Evolutionary conservation across 1,140 invertebrate genomes (phyloP).

Genomic region (Gonioctena quinquepunctata): DNA sequence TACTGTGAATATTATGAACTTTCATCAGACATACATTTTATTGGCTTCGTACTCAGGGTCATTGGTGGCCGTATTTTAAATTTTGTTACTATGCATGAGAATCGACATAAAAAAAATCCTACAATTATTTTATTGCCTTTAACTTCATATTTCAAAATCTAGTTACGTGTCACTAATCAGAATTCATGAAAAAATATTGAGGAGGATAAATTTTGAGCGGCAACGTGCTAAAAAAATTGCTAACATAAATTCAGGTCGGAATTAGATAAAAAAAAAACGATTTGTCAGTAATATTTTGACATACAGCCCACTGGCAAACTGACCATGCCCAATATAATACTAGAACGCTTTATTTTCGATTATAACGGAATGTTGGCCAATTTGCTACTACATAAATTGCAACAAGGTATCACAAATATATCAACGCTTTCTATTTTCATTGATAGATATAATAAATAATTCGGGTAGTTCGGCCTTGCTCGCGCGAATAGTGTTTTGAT

Average conservation of each 20-base stretch:
- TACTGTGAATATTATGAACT: too few species aligned
- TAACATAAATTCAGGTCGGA: neutral
- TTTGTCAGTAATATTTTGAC: neutral
- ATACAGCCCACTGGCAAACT: neutral
- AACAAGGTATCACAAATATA: neutral
- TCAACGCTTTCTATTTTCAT: neutral
- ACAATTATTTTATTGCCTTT: too few species aligned
- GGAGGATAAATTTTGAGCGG: too few species aligned
- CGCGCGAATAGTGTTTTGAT: neutral
- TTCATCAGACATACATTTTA: too few species aligned
- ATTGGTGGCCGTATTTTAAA: too few species aligned
- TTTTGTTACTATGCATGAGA: too few species aligned
- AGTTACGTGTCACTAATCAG: too few species aligned
- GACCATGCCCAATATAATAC: constrained; percentile 5
- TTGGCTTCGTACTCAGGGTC: too few species aligned
- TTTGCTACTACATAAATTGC: neutral
- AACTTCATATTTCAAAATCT: too few species aligned
- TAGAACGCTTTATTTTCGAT: neutral
- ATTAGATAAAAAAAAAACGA: neutral
- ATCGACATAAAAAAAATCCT: too few species aligned
- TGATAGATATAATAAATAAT: neutral
- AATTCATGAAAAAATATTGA: too few species aligned
- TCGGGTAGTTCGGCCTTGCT: neutral
- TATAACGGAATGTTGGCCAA: constrained; percentile 1
- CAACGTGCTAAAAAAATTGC: neutral